phyloP scores from a whole-genome alignment of 2,113 vertebrate species.

The Corythaixoides concolor region DNA sequence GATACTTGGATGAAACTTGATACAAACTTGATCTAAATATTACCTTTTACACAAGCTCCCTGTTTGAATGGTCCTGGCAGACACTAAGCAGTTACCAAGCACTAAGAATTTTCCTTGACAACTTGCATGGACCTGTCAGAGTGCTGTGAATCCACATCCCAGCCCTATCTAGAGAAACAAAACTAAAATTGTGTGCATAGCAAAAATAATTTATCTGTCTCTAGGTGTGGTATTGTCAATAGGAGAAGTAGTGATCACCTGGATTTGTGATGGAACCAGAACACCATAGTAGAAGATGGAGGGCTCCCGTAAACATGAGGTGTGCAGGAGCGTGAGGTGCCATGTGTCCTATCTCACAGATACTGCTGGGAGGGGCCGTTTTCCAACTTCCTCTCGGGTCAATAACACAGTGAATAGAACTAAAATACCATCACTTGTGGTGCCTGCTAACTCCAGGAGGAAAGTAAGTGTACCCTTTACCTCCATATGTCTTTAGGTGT shows the following conservation, averaged over 20 bases:
- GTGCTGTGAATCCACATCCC: background rate
- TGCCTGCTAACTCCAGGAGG: background rate
- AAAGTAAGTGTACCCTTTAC: background rate
- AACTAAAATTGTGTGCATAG: background rate
- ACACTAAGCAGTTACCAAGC: background rate
- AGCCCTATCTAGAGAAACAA: background rate
- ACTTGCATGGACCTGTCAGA: background rate
- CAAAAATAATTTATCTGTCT: background rate
- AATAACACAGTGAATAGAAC: background rate
- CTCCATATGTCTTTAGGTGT: background rate
- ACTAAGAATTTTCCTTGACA: background rate
- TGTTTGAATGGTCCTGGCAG: background rate
- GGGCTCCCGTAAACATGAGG: background rate
- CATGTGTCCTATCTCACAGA: background rate
- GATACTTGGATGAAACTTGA: background rate
- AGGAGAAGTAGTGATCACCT: background rate
- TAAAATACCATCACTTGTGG: background rate
- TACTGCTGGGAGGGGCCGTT: background rate
- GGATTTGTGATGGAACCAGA: background rate
- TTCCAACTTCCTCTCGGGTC: background rate
- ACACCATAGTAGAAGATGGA: too few species aligned
- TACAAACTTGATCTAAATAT: background rate
- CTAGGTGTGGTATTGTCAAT: background rate
- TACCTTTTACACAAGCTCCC: background rate
- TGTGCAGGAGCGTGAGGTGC: background rate